Conservation (phyloP, 2,113 vertebrate genomes). For the Picathartes gymnocephalus region DNA sequence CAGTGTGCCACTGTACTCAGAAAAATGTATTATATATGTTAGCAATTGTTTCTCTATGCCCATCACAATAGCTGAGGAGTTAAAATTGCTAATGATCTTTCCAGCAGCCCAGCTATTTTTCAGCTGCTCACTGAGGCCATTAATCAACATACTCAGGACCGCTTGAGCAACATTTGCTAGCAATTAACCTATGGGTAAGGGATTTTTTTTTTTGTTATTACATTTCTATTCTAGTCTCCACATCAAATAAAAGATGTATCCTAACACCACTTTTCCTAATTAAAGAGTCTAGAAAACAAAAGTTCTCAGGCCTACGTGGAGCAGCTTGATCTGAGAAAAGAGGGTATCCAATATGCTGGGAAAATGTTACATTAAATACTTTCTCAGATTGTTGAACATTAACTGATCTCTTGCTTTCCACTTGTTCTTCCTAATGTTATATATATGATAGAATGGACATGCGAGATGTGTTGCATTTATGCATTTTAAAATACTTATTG, state of each 20-base stretch:
- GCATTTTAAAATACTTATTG: background rate
- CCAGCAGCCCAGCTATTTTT: conserved; percentile 52
- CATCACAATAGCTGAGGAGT: conserved; percentile 30
- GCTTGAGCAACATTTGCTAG: conserved; percentile 61
- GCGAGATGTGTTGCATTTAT: background rate
- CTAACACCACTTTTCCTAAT: background rate
- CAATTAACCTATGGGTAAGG: conserved; percentile 81
- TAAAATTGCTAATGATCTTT: conserved; percentile 68
- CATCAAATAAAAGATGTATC: background rate
- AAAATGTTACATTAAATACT: background rate
- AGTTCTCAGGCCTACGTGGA: background rate
- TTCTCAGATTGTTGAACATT: background rate
- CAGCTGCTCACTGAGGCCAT: conserved; percentile 57
- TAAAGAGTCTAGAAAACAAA: conserved; percentile 8
- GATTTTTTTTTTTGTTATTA: conserved; percentile 38
- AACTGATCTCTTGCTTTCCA: background rate
- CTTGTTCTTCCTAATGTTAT: background rate
- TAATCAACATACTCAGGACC: conserved; percentile 77
- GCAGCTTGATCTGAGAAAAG: background rate
- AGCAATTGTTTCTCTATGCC: background rate
- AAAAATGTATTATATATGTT: background rate
- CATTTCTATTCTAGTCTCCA: background rate
- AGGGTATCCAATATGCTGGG: background rate
- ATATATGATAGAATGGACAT: background rate
- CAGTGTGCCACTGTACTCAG: background rate